phyloP scores from a whole-genome alignment of 2,113 vertebrate species.

The Diglossa brunneiventris region DNA sequence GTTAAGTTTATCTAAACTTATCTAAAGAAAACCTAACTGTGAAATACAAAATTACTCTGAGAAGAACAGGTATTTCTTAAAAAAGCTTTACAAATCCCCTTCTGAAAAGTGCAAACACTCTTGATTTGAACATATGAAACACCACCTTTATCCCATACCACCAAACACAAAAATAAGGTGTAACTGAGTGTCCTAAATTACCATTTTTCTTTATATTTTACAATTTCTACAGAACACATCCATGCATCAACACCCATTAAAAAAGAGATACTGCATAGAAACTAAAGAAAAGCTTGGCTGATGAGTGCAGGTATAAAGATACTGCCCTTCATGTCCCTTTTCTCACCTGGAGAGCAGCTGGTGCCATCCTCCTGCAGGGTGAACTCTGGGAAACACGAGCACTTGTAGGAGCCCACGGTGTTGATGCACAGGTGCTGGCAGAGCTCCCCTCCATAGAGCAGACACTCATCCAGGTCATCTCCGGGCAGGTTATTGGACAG shows the following conservation, averaged over 20 bases:
- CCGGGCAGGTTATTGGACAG: conserved; percentile 74
- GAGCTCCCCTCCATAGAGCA: conserved; percentile 76
- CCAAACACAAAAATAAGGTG: not conserved
- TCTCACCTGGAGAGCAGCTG: conserved; percentile 83
- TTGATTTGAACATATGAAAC: not conserved
- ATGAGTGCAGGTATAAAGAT: not conserved
- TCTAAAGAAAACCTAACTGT: conserved; percentile 39
- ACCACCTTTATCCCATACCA: not conserved
- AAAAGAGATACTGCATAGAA: not conserved
- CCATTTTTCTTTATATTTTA: not conserved
- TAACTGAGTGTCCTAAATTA: not conserved
- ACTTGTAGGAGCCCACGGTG: conserved; percentile 84
- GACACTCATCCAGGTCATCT: conserved; percentile 84
- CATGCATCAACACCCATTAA: not conserved
- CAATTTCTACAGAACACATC: not conserved
- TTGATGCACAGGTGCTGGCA: conserved; percentile 84
- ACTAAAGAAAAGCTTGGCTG: not conserved
- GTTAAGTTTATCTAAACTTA: conserved; percentile 70
- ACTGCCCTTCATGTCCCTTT: not conserved
- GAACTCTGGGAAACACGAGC: conserved; percentile 84
- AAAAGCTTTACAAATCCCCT: not conserved
- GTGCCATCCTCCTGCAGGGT: conserved; percentile 81
- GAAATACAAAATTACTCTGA: not conserved
- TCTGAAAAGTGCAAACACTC: not conserved
- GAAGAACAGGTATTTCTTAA: not conserved